Evolutionary conservation across 2,113 vertebrate genomes (phyloP).

Genomic region (Notechis scutatus): DNA sequence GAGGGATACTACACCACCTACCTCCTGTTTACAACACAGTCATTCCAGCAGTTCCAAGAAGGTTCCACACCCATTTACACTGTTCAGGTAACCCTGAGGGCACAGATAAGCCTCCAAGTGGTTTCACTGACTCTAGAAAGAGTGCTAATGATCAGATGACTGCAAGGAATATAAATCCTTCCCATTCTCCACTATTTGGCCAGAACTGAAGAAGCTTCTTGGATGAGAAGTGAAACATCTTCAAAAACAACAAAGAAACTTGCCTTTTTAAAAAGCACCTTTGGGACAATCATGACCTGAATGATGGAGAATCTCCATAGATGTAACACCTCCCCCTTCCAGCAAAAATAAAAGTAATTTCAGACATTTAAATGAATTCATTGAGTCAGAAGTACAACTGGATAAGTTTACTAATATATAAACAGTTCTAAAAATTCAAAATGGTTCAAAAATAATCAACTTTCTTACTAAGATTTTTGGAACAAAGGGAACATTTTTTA

Average conservation of each 20-base stretch:
- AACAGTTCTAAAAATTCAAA: background rate
- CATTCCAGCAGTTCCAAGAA: background rate
- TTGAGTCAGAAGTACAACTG: slow-evolving; percentile 35
- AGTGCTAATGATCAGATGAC: no score
- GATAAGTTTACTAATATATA: slow-evolving; percentile 3
- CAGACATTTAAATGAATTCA: slow-evolving; percentile 16
- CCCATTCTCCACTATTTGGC: no score
- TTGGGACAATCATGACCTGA: background rate
- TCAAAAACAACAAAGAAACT: background rate
- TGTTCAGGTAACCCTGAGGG: background rate
- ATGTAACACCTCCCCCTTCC: no score
- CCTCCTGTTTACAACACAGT: background rate
- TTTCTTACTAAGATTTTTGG: background rate
- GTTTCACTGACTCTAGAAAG: background rate
- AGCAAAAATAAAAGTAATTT: no score
- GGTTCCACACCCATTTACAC: background rate
- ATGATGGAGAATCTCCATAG: background rate
- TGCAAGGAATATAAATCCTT: no score
- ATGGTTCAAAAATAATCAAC: background rate
- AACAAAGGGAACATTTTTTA: background rate
- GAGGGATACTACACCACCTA: background rate
- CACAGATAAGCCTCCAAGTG: background rate
- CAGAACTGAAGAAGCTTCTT: background rate
- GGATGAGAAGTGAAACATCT: no score
- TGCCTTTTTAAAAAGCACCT: background rate